Base-by-base conservation (phyloP, 1,140 invertebrate genomes). In the Magallana gigas region DNA sequence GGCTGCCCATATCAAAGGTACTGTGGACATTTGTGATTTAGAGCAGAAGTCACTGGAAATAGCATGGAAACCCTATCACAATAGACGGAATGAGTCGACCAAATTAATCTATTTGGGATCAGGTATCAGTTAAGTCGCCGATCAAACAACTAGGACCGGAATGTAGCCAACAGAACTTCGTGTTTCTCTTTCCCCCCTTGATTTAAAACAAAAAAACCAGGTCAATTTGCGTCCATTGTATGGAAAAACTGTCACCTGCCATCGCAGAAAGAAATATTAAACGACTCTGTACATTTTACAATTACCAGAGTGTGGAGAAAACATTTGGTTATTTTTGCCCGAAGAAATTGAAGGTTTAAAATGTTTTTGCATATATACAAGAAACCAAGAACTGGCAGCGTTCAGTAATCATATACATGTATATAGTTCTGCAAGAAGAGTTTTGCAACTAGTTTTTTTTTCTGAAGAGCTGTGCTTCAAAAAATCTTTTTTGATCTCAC, bases 1-100 rank as follows among this genome's bases (percentile, higher is more conserved):
- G 68, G 68, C 11, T 76, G 68, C 68, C 68, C 68, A 76, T 76
- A 76, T 76, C 68, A 76, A 76, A 76, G 68, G 68, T 76, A 76
- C 68, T 76, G 68, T 76, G 68, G 68, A 76, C 68, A 76, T 12
- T 29, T 36, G 68, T 76, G 68, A 76, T 76, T 76, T 76, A 76
- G 68, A 76, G 68, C 68, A 76, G 36, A 76, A 76, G 68, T 76
- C 23, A 76, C 18, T 76, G 68, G 68, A 76, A 76, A 76, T 76
- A 76, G 23, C 68, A 76, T 76, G 23, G 68, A 76, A 76, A 76
- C 68, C 68, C 68, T 76, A 76, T 76, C 68, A 76, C 68, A 76
- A 76, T 76, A 36, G 36, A 76, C 68, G 68, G 23, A 76, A 76
- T 76, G 68, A 29, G 68, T 76, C 68, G 68, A 76, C 68, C 68